phyloP scores from a whole-genome alignment of 2,888 invertebrate species.

The Tineola bisselliella region DNA sequence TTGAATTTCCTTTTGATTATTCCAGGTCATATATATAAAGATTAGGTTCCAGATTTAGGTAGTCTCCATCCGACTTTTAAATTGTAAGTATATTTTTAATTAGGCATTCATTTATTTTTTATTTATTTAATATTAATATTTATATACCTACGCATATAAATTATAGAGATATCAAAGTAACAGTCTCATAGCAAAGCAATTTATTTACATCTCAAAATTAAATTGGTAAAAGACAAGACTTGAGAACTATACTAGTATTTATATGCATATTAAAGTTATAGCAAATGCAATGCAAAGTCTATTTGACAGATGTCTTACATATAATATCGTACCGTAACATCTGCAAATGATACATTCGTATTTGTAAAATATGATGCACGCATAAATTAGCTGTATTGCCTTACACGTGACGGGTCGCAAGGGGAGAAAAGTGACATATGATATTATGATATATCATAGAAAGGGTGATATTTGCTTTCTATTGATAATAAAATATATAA shows the following conservation, averaged over 20 bases:
- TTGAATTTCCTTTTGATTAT: no score
- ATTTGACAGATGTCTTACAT: background rate
- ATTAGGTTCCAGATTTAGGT: no score
- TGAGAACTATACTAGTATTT: no score
- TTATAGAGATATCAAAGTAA: background rate
- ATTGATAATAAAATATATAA: background rate
- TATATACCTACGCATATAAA: no score
- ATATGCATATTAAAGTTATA: background rate
- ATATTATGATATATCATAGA: background rate
- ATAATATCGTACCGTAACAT: background rate
- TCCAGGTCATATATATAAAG: no score
- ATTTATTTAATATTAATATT: no score
- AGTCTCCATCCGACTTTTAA: no score
- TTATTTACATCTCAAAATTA: background rate
- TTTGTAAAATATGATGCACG: constrained; percentile 11
- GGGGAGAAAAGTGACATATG: background rate
- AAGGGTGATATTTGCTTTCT: background rate
- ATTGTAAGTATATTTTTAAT: no score
- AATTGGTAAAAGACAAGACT: background rate
- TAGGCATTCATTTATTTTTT: no score
- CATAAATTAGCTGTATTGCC: constrained; percentile 11
- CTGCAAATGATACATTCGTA: background rate
- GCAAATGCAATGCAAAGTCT: background rate
- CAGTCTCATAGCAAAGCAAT: background rate
- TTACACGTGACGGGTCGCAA: constrained; percentile 12